A percentile compares a stretch with the other conserved stretches of the same genome.
phyloP scores from a whole-genome alignment of 2,797 vertebrate genomes.

The Bovichtus diacanthus region DNA sequence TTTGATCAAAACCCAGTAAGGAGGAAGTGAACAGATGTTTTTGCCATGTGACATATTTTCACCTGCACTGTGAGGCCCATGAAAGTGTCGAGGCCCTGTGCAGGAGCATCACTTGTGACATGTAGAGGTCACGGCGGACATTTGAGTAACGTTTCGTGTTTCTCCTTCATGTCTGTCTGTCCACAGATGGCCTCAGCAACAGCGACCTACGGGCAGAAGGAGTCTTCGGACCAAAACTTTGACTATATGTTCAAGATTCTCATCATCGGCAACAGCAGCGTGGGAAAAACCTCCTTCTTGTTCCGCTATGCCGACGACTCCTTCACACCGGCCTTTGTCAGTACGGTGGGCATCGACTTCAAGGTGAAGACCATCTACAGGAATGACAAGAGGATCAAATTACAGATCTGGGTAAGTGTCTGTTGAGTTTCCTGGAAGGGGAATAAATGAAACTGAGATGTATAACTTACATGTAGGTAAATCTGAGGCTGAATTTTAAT shows the following conservation, averaged over 20 bases:
- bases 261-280: conserved; percentile 98
- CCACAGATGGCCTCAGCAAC: conserved; percentile 96
- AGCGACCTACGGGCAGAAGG: conserved; percentile 96
- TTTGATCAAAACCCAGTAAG: too few relatives aligned
- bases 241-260: conserved; percentile 99
- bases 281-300: conserved; percentile 97
- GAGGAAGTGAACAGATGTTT: too few relatives aligned
- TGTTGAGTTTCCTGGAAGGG: neutral
- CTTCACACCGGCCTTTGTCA: conserved; percentile 97
- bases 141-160: conserved; percentile 3
- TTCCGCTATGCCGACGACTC: conserved; percentile 98
- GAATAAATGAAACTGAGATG: neutral
- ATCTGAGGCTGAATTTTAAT: neutral
- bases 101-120: too few relatives aligned
- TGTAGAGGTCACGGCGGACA: too few relatives aligned
- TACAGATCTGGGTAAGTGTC: conserved; percentile 93
- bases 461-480: neutral
- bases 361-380: conserved; percentile 99
- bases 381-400: conserved; percentile 97
- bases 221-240: conserved; percentile 97
- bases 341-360: conserved; percentile 98
- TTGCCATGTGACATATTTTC: too few relatives aligned
- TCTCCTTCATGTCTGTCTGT: conserved; percentile 2
- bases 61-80: too few relatives aligned
- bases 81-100: too few relatives aligned